Base-by-base conservation (phyloP, 2,113 vertebrate species). In the Globicephala melas region DNA sequence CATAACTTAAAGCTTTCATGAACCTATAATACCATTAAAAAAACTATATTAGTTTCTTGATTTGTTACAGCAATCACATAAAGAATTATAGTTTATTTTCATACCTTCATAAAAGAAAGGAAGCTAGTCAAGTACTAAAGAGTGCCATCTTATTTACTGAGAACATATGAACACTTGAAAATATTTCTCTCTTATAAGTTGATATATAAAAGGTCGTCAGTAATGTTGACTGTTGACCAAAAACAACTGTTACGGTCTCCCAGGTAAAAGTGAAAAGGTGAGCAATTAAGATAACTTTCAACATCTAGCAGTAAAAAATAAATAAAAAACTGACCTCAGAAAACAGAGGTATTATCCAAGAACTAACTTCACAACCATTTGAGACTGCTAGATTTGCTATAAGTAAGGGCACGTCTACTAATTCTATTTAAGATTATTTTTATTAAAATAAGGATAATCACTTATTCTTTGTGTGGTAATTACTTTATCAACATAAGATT, bases 1-100 rank as follows among this genome's bases (percentile, higher is more conserved):
- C 99, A 21, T 99, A 99, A 98, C 99, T 99, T 98, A 99, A 99
- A 93, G 99, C 99, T 99, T 99, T 99, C 98, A 99, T 99, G 96
- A 99, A 99, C 99, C 99, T 99, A 98, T 76, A 98, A 98, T 14
- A 95, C 65, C 85, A 97, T 67, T 41, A 86, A 98, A 97, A 93
- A 97, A 73, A 76, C 60, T 74, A 60, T 14, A 86, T 98, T 97
- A 98, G 95, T 92, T 70, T 96, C 38, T 87, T 94, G 17, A 91
- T 95, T 81, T 97, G 5, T n/a, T 92, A 44, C 92, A 85, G 36
- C 65, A 85, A 67, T 55, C 18, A 94, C 50, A 85, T 23, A 38
- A 81, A 91, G 62, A 91, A 93, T 93, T 77, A 44, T 26, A 44
- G 31, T 79, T 67, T 94, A 50, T 55, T 95, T 80, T 79, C 6